Conservation (phyloP, 1,140 invertebrate species). For the Rhopalosiphum padi region DNA sequence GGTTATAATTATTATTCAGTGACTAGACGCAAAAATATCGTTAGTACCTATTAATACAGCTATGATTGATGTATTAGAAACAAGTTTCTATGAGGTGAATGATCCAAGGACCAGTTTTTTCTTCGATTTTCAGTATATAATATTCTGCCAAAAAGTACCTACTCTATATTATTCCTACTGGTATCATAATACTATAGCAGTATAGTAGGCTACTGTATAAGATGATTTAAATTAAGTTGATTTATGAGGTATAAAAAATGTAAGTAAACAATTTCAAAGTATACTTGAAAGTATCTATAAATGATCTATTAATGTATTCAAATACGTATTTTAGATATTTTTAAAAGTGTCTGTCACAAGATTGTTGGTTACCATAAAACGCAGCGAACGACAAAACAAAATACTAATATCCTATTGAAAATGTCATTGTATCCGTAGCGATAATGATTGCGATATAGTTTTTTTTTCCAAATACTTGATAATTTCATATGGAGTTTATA, state of each 20-base stretch:
- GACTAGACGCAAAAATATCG: slow-evolving; percentile 40
- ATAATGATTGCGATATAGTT: background rate
- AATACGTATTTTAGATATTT: too few relatives aligned
- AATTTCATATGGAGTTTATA: background rate
- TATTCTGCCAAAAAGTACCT: slow-evolving; percentile 10
- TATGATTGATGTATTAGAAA: slow-evolving; percentile 25
- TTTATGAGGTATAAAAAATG: background rate
- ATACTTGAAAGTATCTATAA: background rate
- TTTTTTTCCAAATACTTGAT: background rate
- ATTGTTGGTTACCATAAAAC: too few relatives aligned
- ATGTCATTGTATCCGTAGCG: too few relatives aligned
- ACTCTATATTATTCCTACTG: background rate
- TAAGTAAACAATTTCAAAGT: background rate
- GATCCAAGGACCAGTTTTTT: slow-evolving; percentile 34
- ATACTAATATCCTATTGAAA: too few relatives aligned
- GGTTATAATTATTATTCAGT: slow-evolving; percentile 11
- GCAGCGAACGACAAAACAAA: too few relatives aligned
- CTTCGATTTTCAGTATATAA: background rate
- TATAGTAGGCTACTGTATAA: background rate
- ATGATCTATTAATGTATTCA: background rate
- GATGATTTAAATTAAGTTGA: background rate
- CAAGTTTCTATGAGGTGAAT: slow-evolving; percentile 40
- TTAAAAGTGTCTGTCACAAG: too few relatives aligned
- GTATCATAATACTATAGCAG: background rate
- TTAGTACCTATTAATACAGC: slow-evolving; percentile 3